Evolutionary conservation across 2,888 invertebrate genomes (phyloP), one percentile per base, ranked within the genome.

Genomic region (Hypsopygia costalis): DNA sequence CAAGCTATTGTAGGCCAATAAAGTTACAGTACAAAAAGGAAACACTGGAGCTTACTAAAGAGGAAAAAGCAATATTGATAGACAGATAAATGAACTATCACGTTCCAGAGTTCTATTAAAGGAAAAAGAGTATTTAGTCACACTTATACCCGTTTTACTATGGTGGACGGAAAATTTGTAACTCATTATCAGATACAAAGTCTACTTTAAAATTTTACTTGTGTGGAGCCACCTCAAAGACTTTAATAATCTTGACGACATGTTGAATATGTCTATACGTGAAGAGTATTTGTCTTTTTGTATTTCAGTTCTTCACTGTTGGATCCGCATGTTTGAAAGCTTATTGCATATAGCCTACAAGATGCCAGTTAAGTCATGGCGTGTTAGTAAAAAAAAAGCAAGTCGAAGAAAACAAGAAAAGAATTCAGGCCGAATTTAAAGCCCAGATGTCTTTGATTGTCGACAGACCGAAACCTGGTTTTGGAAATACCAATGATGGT

Each of bases 21-120:
- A 46, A 34, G 10, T 31, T 46, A 7, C 12, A 36, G 22, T 40
- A 35, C 30, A 21, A 36, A 11, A 39, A 45, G 22, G 41, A 45
- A 42, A 41, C 30, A 0, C 29, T 36, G 10, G 9, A 21, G 30
- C 12, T 40, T 11, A 29, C 34, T 3, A 44, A 35, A 28, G 9
- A 16, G 11, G 27, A 41, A 36, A 36, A 28, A 12, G 1, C 8
- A n/a, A 36, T 6, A n/a, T 28, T 1, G 36, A 36, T 16, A 28
- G 12, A 12, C 36, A 36, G 16, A 28, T 36, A 8, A 3, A 28
- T n/a, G 16, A 36, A 3, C 12, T 36, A 4, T 0, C 5, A 3
- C 27, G 12, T 6, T 28, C 28, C 3, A 12, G 28, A 28, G 36
- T 36, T 1, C 9, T 12, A 12, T n/a, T 36, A 16, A 6, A 36